Base-by-base conservation (phyloP, 2,888 invertebrate genomes). In the Enoplolaimus lenunculus region DNA sequence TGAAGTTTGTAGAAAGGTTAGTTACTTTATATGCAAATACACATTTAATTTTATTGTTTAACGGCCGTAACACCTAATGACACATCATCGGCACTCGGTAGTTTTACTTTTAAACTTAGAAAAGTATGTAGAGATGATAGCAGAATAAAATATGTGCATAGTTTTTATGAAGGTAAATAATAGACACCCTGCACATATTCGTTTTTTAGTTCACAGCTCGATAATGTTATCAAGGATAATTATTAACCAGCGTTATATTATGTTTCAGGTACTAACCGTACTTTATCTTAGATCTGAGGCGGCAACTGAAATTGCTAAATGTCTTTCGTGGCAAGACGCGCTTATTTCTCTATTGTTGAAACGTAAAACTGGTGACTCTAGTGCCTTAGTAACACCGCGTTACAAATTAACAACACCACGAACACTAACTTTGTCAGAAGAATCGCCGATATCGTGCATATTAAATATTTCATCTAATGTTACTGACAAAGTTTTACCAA, bases 211-310 rank as follows among this genome's bases (percentile, higher is more conserved):
- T n/a, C n/a, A n/a, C n/a, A n/a, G n/a, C n/a, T n/a, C n/a, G n/a
- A n/a, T n/a, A n/a, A n/a, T n/a, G n/a, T n/a, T n/a, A n/a, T n/a
- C n/a, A n/a, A n/a, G n/a, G n/a, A n/a, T n/a, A n/a, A n/a, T n/a
- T n/a, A n/a, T n/a, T n/a, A n/a, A n/a, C n/a, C n/a, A n/a, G n/a
- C n/a, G n/a, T n/a, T n/a, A n/a, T 62, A 13, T 29, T 62, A 13
- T 66, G n/a, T 66, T 66, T 29, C 34, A 66, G 67, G 33, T 66
- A 21, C 34, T 66, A 7, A 66, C 67, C 26, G 67, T 66, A 7
- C 67, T 66, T 13, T 66, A 66, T 66, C 67, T 66, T n/a, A 31
- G 67, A 30, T n/a, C 67, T n/a, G 67, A 66, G n/a, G 67, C 67
- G 31, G 33, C 67, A 29, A 34, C 33, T 7, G 67, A 66, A 31